Base-by-base conservation (phyloP, 1,140 invertebrate species). In the Delia radicum region DNA sequence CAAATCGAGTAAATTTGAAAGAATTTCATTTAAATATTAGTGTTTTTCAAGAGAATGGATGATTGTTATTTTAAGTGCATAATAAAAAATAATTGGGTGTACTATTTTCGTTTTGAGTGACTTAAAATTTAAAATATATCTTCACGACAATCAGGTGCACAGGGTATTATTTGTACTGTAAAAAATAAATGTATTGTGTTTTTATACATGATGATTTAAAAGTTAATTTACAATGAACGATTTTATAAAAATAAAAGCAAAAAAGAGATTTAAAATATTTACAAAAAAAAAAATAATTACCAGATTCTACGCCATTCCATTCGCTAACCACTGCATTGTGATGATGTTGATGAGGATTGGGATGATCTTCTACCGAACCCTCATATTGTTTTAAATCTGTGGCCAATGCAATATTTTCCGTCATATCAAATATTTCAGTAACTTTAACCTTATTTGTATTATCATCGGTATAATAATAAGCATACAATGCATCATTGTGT, bases 391-490 rank as follows among this genome's bases (percentile, higher is more conserved):
- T 80, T 61, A 80, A 71, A 78, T 85, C 81, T 4, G 81, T 82
- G 24, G 81, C 80, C 24, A 78, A 80, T 29, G 84, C 84, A 77
- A 92, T 90, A 37, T 88, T 87, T 75, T 94, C 91, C 10, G 93
- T 92, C 80, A 95, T 92, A 83, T 95, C 94, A 82, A 94, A 96
- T 79, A 96, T 95, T 88, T 96, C 94, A 2, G 94, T 95, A 75
- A 96, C 91, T 86, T 94, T 94, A 63, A 94, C 92, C 88, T 94
- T 93, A 85, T 95, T 94, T 6, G 82, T 84, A 81, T 94, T 91
- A 81, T 94, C 92, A 81, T 95, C 93, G 81, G 94, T 91, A 82
- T 96, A 97, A 87, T 97, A 96, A 87, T 94, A 97, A 0, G 95
- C 93, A 89, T 96, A 94, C 2, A 96, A 87, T 6, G 95, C 92